A percentile compares a stretch with the other conserved stretches of the same genome.
Conservation (phyloP, 2,888 invertebrate species). For the Rhingia campestris region DNA sequence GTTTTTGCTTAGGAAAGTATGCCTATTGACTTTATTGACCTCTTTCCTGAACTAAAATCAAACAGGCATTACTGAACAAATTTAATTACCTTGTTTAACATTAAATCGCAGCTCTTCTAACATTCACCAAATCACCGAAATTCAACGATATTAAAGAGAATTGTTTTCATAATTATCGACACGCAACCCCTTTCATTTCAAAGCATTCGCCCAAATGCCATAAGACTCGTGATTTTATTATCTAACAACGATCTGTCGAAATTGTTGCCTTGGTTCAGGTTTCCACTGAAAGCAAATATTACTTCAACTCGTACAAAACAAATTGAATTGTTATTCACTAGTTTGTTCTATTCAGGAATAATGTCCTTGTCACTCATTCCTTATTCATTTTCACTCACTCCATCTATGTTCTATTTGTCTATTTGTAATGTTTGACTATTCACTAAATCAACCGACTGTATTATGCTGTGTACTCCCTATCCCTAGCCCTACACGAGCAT, state of each 20-base stretch:
- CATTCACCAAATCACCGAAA: no score
- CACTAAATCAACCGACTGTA: conserved; percentile 13
- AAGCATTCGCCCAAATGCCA: conserved; percentile 8
- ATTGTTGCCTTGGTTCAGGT: conserved; percentile 1
- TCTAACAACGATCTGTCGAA: conserved; percentile 1
- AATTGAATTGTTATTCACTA: conserved; percentile 38
- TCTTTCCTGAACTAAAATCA: no score
- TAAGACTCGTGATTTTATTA: conserved; percentile 29
- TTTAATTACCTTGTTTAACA: no score
- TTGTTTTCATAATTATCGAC: background rate
- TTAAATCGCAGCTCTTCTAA: no score
- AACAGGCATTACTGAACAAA: no score
- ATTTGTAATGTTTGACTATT: background rate
- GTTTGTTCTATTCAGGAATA: conserved; percentile 4
- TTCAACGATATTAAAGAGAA: background rate
- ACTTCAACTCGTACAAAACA: conserved; percentile 23
- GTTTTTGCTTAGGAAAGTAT: no score
- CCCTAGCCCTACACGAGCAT: background rate
- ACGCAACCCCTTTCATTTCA: conserved; percentile 1
- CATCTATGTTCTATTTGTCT: background rate
- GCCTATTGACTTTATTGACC: no score
- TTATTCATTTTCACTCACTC: conserved; percentile 4
- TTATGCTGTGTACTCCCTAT: background rate
- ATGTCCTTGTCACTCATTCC: conserved; percentile 28
- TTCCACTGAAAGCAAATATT: conserved; percentile 30